Percentiles rank a stretch among this genome's conserved stretches.
Evolutionary conservation across 2,113 vertebrate species (phyloP).

Genomic region (Corapipo altera): DNA sequence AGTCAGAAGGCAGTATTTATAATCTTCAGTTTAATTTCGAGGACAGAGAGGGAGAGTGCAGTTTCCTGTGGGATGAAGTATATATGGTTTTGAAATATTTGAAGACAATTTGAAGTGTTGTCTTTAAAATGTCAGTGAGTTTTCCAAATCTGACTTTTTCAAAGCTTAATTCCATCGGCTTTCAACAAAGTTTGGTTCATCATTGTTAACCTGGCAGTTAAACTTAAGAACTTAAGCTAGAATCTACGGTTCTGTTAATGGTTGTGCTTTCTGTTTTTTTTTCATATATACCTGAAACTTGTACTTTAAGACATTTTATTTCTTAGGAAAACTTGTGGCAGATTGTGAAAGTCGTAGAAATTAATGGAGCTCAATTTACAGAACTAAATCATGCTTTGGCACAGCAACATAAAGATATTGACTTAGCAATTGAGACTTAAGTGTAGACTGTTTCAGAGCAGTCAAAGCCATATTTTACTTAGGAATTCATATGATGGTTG

Average conservation of each 20-base stretch:
- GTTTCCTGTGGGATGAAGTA: neutral
- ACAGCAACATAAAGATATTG: neutral
- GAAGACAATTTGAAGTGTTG: neutral
- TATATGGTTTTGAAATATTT: neutral
- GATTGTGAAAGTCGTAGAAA: neutral
- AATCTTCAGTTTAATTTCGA: neutral
- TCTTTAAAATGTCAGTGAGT: neutral
- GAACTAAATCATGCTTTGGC: neutral
- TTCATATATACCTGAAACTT: neutral
- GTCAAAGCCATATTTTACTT: neutral
- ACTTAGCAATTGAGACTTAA: accelerated
- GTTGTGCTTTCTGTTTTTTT: neutral
- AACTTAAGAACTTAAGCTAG: neutral
- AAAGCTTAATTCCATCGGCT: accelerated
- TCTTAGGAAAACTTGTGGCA: neutral
- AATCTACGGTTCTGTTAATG: neutral
- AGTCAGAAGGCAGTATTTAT: accelerated
- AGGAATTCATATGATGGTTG: accelerated
- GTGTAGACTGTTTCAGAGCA: neutral
- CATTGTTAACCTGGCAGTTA: neutral
- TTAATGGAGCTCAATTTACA: accelerated
- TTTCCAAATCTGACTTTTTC: neutral
- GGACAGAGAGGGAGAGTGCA: neutral
- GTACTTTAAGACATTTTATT: neutral
- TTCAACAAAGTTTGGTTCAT: neutral